A percentile compares a stretch with the other conserved stretches of the same genome.
phyloP scores from a whole-genome alignment of 1,140 invertebrate species.

The Plectus sambesii region DNA sequence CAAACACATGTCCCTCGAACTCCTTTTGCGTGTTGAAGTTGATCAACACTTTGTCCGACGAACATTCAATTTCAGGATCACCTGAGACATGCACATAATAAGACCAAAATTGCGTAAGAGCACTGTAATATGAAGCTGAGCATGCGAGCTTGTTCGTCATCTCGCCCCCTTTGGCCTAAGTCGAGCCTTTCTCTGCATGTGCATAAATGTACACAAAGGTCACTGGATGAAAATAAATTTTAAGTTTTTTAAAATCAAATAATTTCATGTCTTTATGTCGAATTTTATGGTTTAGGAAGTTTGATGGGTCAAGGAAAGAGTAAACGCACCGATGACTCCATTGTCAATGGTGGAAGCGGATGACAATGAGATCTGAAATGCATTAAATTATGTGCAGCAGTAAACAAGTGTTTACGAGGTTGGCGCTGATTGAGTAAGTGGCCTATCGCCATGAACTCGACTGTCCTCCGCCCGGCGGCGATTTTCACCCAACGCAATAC shows the following conservation, averaged over 20 bases:
- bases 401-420: too few relatives aligned
- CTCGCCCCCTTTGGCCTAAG: not conserved
- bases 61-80: conserved; percentile 25
- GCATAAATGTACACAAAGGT: too few relatives aligned
- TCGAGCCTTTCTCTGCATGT: too few relatives aligned
- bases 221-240: too few relatives aligned
- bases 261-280: conserved; percentile 1
- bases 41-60: conserved; percentile 19
- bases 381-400: too few relatives aligned
- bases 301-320: not conserved
- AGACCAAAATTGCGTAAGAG: not conserved
- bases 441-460: too few relatives aligned
- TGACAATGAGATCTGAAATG: conserved; percentile 7
- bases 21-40: conserved; percentile 24
- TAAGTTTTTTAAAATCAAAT: too few relatives aligned
- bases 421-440: too few relatives aligned
- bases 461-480: too few relatives aligned
- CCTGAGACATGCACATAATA: conserved; percentile 13
- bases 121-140: not conserved
- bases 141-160: conserved; percentile 2
- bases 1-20: conserved; percentile 29
- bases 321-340: conserved; percentile 13
- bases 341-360: conserved; percentile 23
- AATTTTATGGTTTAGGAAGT: conserved; percentile 1
- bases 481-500: too few relatives aligned